Base-by-base conservation (phyloP, 35 echinoderm and acorn worm species). In the Lytechinus variegatus region DNA sequence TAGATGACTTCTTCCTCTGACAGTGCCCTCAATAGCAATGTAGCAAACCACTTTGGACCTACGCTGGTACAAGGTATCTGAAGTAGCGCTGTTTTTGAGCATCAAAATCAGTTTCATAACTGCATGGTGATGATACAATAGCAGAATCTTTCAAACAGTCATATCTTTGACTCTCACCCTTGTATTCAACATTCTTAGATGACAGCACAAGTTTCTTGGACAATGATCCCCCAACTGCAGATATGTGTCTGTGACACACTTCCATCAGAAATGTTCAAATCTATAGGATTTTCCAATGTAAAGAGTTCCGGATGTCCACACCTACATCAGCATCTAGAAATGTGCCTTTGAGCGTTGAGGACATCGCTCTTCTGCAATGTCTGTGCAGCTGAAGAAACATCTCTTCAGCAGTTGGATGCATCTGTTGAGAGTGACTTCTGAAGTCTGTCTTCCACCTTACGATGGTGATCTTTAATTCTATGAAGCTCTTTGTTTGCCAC, bases 401-500 rank as follows among this genome's bases (percentile, higher is more conserved):
- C 27, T 93, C 92, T 33, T 93, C 92, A 93, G 10, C 92, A 93
- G 11, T 33, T 93, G 52, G 92, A 55, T 93, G 92, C 92, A 27
- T 93, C 92, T 5, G 92, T 93, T 93, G 92, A 93, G 9, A 93
- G 92, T 13, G 92, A 93, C 54, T 93, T 93, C 54, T 93, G 92
- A 9, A 93, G 27, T 54, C 27, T 55, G 13, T 54, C 92, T 24
- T 93, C 94, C 7, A 87, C 44, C 4, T 28, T 88, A 9, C 95
- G 52, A 44, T 61, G 71, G 58, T 87, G 27, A 44, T 28, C 58
- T 19, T 96, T 94, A 3, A 87, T 94, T 53, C 87, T 96, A 21
- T n/a, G 24, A 27, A 96, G 88, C 53, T 95, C 97, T 96, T 97
- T 99, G 95, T 97, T 97, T 19, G 98, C 96, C 28, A 56, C 86